These are phyloP conservation scores for Scleropages formosus DNA, from an alignment of 2,797 vertebrate species.

Conservation along the genomic window DNA sequence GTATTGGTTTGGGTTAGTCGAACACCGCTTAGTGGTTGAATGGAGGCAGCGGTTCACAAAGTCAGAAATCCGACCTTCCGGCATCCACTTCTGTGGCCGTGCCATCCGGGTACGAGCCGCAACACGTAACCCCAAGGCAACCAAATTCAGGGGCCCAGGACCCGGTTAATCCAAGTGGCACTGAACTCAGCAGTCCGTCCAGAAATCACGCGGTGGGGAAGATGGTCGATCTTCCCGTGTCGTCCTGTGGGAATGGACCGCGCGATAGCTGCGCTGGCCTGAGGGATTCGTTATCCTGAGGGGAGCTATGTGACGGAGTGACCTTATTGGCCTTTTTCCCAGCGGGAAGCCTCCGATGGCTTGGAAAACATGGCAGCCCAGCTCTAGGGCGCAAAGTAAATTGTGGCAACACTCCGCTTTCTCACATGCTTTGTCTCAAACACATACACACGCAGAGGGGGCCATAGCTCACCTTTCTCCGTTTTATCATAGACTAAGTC, in stretches of 20 bases:
- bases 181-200: too few relatives aligned
- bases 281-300: neutral
- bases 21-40: neutral
- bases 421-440: neutral
- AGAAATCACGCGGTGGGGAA: too few relatives aligned
- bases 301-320: neutral
- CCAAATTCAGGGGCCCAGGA: neutral
- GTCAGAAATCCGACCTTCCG: neutral
- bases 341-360: neutral
- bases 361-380: neutral
- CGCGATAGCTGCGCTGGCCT: neutral
- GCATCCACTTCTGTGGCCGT: neutral
- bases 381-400: conserved; percentile 4
- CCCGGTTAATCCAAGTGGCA: neutral
- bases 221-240: neutral
- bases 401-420: neutral
- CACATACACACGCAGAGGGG: neutral
- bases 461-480: neutral
- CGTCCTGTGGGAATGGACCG: neutral
- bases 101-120: neutral
- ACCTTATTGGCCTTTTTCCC: neutral
- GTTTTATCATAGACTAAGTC: neutral
- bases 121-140: neutral
- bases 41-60: neutral
- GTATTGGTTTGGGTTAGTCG: neutral